Evolutionary conservation across 2,113 vertebrate species (phyloP), one percentile per base, ranked within the genome.

Genomic region (Mugil cephalus): DNA sequence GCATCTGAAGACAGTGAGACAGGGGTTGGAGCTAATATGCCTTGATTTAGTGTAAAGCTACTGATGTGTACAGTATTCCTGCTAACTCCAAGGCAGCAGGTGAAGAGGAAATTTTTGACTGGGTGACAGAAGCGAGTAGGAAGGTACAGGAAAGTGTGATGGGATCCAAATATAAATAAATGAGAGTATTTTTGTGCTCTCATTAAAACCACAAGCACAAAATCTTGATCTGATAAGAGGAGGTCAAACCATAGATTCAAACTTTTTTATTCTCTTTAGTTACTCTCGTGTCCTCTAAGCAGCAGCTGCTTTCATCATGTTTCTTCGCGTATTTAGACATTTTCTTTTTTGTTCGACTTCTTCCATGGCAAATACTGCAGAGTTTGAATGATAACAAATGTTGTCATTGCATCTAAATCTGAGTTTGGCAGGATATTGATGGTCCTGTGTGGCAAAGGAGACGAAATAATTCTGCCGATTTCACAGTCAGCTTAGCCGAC

Each of bases 41-140:
- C 62, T 46, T 83, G 79, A 88, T 87, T 90, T 82, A 91, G 80
- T 75, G 47, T 83, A 66, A 62, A 77, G 71, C 59, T 42, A 77
- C 65, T 88, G 77, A 76, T 80, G 80, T 65, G 59, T 77, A 63
- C 70, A 79, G 83, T 82, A 64, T 85, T 90, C 69, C 60, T 74
- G 73, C 61, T 74, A 84, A 81, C 45, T 71, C 47, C 38, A 34
- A 69, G 75, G 82, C 69, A 63, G 70, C 61, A 74, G 54, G 47
- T 79, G 48, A 69, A 66, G 55, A 60, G 36, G 53, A 69, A 75
- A 82, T 68, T 83, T 63, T 74, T 40, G 48, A 62, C 13, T 69
- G 1, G 15, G 15, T 18, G 42, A 19, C 38, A 36, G 51, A 52
- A 61, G 24, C 8, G 8, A 69, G 66, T 50, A 62, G 18, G 24